Evolutionary conservation across 1,140 invertebrate species (phyloP).

Genomic region (Melitaea cinxia): DNA sequence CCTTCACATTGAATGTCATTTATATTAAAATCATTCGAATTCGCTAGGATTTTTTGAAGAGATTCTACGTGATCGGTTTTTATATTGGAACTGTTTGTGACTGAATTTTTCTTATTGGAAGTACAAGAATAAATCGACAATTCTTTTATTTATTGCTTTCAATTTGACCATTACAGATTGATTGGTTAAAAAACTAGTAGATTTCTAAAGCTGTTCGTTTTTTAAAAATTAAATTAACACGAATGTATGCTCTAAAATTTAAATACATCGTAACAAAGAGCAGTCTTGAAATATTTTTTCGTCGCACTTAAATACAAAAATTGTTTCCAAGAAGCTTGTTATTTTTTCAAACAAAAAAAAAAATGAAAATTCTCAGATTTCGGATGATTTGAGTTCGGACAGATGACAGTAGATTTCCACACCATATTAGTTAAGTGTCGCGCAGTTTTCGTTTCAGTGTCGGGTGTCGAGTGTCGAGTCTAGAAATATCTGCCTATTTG

Average conservation of each 20-base stretch:
- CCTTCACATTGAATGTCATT: constrained; percentile 44
- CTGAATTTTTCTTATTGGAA: neutral
- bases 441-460: constrained; percentile 40
- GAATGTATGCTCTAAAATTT: too few species aligned
- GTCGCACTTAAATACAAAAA: too few species aligned
- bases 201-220: too few species aligned
- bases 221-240: too few species aligned
- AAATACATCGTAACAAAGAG: too few species aligned
- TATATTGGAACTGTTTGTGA: neutral
- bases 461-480: constrained; percentile 51
- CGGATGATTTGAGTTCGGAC: constrained; percentile 7
- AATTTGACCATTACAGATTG: too few species aligned
- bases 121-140: neutral
- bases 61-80: constrained; percentile 11
- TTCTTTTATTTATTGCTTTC: too few species aligned
- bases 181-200: too few species aligned
- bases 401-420: constrained; percentile 45
- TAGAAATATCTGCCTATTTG: constrained; percentile 67
- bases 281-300: too few species aligned
- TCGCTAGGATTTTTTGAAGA: constrained; percentile 25
- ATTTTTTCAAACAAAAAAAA: too few species aligned
- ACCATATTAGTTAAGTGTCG: constrained; percentile 48
- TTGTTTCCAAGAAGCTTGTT: too few species aligned
- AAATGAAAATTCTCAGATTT: constrained; percentile 26
- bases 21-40: constrained; percentile 34